Evolutionary conservation across 2,113 vertebrate species (phyloP), one percentile per base, ranked within the genome.

Genomic region (Anoura caudifer): DNA sequence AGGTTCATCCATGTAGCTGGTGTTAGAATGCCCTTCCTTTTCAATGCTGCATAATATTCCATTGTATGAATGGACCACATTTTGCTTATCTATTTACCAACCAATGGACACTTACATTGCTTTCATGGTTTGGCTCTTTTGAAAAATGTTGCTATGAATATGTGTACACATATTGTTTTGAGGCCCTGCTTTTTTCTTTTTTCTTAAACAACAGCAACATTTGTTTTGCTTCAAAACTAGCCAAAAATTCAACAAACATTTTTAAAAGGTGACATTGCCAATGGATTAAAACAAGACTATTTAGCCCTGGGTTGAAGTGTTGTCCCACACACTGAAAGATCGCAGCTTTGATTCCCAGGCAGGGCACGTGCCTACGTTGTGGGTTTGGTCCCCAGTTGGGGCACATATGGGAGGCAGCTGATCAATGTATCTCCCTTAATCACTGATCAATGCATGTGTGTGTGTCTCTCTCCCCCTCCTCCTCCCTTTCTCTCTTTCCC

Each of bases 201-300:
- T 52, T 17, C 17, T 54, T 54, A 54, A 54, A 59, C 56, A 87
- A 52, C 16, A 73, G 17, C 3, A 91, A 75, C 61, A 88, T 88
- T 92, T 70, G 69, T 87, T 95, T 91, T 94, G 87, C 70, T 59
- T 96, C 83, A 95, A 95, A 97, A 69, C 72, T 85, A 92, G 79
- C 33, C 69, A 94, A 22, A 95, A 91, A 91, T 73, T 80, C 43
- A 95, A 88, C 24, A 59, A 45, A 47, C 88, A 72, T 83, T 94
- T 94, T 93, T 88, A 73, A 91, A 93, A 84, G 61, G 22, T 89
- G 73, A 86, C 0, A 79, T 38, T 59, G 28, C 28, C 38, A 90
- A 36, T 65, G 70, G 83, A 50, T 59, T 76, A 90, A 87, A 87
- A 90, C 6, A 63, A 90, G n/a, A 26, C 20, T 59, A 59, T 20